Conservation (phyloP, 1,140 invertebrate species). For the Tribolium castaneum region DNA sequence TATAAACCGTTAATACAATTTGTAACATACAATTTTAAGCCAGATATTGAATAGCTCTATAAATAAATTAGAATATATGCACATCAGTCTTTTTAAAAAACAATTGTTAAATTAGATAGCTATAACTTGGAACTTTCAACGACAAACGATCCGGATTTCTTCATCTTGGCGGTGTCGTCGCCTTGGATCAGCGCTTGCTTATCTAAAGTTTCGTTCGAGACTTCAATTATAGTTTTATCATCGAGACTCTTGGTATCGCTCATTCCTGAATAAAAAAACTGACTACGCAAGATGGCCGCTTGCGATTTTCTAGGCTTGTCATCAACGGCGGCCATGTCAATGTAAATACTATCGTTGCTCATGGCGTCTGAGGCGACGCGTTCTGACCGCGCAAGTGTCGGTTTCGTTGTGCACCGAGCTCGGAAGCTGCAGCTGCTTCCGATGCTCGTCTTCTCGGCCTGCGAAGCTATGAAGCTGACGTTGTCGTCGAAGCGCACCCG, state of each 20-base stretch:
- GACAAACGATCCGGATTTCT: conserved; percentile 1
- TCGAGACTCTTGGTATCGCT: conserved; percentile 56
- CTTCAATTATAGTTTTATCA: conserved; percentile 61
- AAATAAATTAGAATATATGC: conserved; percentile 41
- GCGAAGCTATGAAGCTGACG: conserved; percentile 61
- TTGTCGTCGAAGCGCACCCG: conserved; percentile 71
- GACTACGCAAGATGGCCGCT: conserved; percentile 58
- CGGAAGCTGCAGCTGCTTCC: conserved; percentile 62
- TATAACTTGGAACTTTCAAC: conserved; percentile 43
- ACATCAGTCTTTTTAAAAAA: conserved; percentile 43
- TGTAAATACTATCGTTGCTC: conserved; percentile 60
- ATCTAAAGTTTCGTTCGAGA: conserved; percentile 60
- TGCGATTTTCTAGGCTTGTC: conserved; percentile 57
- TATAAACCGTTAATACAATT: conserved; percentile 16
- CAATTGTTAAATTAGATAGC: neutral
- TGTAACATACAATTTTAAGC: conserved; percentile 38
- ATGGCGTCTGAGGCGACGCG: conserved; percentile 52
- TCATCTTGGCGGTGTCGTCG: neutral
- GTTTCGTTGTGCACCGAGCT: conserved; percentile 48
- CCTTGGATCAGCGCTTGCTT: conserved; percentile 47
- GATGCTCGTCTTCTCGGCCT: conserved; percentile 60
- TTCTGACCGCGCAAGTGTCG: conserved; percentile 32
- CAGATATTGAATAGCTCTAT: conserved; percentile 20
- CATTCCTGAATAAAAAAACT: conserved; percentile 60
- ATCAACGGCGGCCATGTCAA: conserved; percentile 55